A percentile compares a stretch with the other conserved stretches of the same genome.
phyloP scores from a whole-genome alignment of 2,888 invertebrate species.

The Molanna angustata region DNA sequence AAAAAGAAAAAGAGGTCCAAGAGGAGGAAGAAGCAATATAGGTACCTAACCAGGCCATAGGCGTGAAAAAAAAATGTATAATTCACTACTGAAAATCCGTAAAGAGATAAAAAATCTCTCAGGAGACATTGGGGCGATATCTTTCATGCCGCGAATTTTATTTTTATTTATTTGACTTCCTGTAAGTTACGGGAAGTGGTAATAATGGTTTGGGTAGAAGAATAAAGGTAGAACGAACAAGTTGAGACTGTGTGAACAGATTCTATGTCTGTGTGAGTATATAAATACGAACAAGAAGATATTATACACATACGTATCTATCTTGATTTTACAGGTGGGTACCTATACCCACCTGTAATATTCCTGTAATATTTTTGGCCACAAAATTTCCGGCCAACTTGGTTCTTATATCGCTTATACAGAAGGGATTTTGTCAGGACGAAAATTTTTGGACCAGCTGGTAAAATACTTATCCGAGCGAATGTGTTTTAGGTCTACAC shows the following conservation, averaged over 20 bases:
- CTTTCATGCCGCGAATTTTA: conserved; percentile 12
- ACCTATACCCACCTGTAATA: conserved; percentile 27
- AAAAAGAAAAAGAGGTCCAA: too few species aligned
- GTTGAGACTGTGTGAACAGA: too few species aligned
- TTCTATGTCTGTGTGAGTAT: too few species aligned
- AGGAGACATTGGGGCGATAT: too few species aligned
- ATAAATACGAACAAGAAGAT: too few species aligned
- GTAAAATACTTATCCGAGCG: conserved; percentile 16
- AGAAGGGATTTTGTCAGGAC: conserved; percentile 1
- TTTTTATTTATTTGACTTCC: conserved; percentile 25
- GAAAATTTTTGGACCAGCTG: conserved; percentile 17
- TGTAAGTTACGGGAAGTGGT: conserved; percentile 25
- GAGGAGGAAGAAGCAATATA: too few species aligned
- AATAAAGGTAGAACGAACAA: too few species aligned
- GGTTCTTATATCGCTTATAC: not conserved
- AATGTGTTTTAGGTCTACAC: not conserved
- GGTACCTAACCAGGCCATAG: too few species aligned
- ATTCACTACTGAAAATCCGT: too few species aligned
- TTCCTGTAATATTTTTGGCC: conserved; percentile 28
- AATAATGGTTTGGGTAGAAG: conserved; percentile 28
- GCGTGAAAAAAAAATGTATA: too few species aligned
- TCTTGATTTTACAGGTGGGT: conserved; percentile 13
- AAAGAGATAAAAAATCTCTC: too few species aligned
- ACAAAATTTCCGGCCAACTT: conserved; percentile 16
- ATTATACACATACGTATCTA: too few species aligned